Percentiles rank a stretch among this genome's conserved stretches.
These are phyloP conservation scores for Periophthalmus magnuspinnatus DNA, from an alignment of 2,797 vertebrate species.

Conservation along the genomic window DNA sequence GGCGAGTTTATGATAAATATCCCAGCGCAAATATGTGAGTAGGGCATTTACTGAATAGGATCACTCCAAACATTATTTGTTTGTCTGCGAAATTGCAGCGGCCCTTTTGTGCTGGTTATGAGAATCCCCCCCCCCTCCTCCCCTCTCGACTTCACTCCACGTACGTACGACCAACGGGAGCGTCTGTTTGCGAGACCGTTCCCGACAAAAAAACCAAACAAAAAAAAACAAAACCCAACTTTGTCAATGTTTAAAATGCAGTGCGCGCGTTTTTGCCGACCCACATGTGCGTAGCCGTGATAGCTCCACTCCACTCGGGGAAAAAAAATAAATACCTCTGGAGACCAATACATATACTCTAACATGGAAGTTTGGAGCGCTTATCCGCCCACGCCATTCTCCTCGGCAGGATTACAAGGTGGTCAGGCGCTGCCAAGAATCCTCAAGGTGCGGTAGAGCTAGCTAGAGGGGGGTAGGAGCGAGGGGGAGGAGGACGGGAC, in stretches of 20 bases:
- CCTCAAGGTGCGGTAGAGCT: constrained; percentile 87
- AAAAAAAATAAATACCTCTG: constrained; percentile 76
- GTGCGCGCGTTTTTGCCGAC: constrained; percentile 19
- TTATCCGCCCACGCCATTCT: constrained; percentile 82
- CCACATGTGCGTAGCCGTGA: constrained; percentile 69
- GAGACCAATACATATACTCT: constrained; percentile 83
- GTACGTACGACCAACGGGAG: constrained; percentile 64
- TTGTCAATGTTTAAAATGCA: constrained; percentile 65
- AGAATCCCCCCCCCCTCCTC: constrained; percentile 54
- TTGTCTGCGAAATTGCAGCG: constrained; percentile 61
- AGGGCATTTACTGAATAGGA: constrained; percentile 69
- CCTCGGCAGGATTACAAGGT: constrained; percentile 85
- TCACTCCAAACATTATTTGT: constrained; percentile 72
- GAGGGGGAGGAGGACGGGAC: constrained; percentile 63
- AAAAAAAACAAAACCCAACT: constrained; percentile 28
- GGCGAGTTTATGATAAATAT: constrained; percentile 73
- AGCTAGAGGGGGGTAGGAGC: constrained; percentile 64
- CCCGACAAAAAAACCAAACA: neutral
- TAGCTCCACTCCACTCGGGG: constrained; percentile 65
- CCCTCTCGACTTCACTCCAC: too few relatives aligned
- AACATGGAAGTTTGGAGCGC: constrained; percentile 84
- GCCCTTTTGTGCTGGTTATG: constrained; percentile 55
- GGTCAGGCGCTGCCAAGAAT: constrained; percentile 87
- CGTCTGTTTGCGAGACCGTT: constrained; percentile 54
- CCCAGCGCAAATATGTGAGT: constrained; percentile 71